Base-by-base conservation (phyloP, 1,140 invertebrate species). In the Brachionus asplanchnoidis region DNA sequence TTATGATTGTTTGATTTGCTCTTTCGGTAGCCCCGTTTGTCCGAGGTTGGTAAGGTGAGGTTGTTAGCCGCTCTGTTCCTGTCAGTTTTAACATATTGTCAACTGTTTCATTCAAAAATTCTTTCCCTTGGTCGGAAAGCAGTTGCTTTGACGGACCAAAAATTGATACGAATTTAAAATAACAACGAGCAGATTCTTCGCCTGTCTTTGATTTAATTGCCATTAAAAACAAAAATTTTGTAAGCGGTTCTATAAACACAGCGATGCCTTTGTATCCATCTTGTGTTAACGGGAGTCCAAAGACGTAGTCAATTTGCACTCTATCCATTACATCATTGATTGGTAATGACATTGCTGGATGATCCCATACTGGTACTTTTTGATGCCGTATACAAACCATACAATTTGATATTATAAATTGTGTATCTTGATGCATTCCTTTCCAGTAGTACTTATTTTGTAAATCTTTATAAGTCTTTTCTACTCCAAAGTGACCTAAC, bases 21-120 rank as follows among this genome's bases (percentile, higher is more conserved):
- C 75, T 42, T 42, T 42, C 40, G n/a, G 75, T 78, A 20, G 20
- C 42, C 9, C 75, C 75, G 40, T 78, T 78, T 46, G 42, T 53
- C 20, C 46, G 6, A 20, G 20, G n/a, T n/a, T 32, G n/a, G 14
- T 80, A 32, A 26, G 44, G 8, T 23, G n/a, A 80, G 26, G n/a
- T 80, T 12, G 14, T 26, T 42, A 14, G 14, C 14, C 68, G 36
- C 9, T 73, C 26, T 7, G n/a, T 42, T 20, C 17, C 26, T n/a
- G 14, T 53, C 42, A 50, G 42, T 28, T 78, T 78, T 26, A 50
- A 23, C 40, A 78, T 26, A 50, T 40, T 26, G 40, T 78, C 50
- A 78, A 78, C 50, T 26, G 14, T 44, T 44, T 78, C 20, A 56
- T 78, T 78, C 20, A 78, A 46, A 56, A 78, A 78, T 78, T 78